These are phyloP conservation scores for Phylloscopus trochiloides DNA, from an alignment of 2,113 vertebrate species.

Conservation along the genomic window DNA sequence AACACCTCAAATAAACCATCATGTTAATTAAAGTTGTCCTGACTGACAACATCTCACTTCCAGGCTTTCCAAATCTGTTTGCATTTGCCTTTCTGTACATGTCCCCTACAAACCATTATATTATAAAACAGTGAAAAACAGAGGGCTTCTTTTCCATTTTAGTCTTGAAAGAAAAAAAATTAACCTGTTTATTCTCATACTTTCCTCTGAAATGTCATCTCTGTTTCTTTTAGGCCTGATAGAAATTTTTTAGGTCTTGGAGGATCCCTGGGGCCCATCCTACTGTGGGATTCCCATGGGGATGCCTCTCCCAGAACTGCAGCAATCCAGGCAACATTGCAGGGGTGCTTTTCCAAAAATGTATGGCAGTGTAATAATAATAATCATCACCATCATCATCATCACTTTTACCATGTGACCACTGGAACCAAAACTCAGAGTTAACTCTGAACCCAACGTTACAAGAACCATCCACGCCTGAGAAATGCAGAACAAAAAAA, in stretches of 20 bases:
- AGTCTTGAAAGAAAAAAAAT: neutral
- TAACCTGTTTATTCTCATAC: neutral
- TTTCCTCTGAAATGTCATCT: neutral
- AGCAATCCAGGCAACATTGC: neutral
- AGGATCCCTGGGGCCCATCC: too few relatives aligned
- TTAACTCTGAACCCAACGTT: neutral
- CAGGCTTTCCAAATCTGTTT: neutral
- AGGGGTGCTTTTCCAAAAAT: accelerated
- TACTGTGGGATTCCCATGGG: accelerated
- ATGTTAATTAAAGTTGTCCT: neutral
- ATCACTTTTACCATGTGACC: neutral
- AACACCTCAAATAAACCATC: accelerated
- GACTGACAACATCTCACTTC: neutral
- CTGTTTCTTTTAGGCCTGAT: neutral
- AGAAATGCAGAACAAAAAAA: slow-evolving; percentile 13
- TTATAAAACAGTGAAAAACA: neutral
- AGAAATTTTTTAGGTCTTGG: neutral
- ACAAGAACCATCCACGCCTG: neutral
- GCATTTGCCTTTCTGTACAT: neutral
- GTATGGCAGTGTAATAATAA: accelerated
- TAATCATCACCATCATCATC: neutral
- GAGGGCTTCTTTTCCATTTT: neutral
- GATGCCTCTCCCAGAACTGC: neutral
- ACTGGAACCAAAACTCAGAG: neutral
- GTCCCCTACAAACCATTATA: neutral